These are phyloP conservation scores for Paedocypris sp. DNA, from an alignment of 2,113 vertebrate genomes.

Conservation along the genomic window DNA sequence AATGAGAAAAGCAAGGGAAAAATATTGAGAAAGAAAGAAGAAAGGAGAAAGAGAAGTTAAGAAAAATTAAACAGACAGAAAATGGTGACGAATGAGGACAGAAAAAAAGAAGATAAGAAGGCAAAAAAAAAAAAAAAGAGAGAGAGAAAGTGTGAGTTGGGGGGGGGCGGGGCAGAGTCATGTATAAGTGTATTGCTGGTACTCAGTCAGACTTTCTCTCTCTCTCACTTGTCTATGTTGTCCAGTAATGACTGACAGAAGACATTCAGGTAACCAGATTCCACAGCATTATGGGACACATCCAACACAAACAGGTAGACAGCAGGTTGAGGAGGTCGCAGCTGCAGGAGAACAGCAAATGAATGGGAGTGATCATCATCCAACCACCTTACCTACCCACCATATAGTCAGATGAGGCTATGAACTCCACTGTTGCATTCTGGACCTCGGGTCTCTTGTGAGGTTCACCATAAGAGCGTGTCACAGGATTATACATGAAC, in stretches of 20 bases:
- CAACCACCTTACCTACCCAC: constrained; percentile 47
- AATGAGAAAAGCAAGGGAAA: no score
- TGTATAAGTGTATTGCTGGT: no score
- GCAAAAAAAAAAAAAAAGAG: no score
- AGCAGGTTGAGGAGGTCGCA: constrained; percentile 91
- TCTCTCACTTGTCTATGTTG: constrained; percentile 86
- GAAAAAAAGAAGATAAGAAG: no score
- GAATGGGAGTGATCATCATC: neutral
- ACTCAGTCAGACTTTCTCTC: no score
- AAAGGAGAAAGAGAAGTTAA: no score
- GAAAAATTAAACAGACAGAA: no score
- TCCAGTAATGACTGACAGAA: constrained; percentile 84
- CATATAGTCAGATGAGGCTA: constrained; percentile 98
- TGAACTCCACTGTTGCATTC: constrained; percentile 94
- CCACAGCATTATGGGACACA: constrained; percentile 90
- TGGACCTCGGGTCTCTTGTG: constrained; percentile 95
- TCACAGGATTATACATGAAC: constrained; percentile 97
- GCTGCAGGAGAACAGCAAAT: constrained; percentile 48
- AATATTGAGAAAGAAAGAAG: no score
- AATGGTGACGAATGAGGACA: no score
- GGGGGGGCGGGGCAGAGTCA: no score
- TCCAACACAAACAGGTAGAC: constrained; percentile 94
- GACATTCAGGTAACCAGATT: constrained; percentile 83
- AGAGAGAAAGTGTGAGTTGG: no score
- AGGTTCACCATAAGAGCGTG: constrained; percentile 87